phyloP scores from a whole-genome alignment of 2,113 vertebrate species.

The Polypterus senegalus region DNA sequence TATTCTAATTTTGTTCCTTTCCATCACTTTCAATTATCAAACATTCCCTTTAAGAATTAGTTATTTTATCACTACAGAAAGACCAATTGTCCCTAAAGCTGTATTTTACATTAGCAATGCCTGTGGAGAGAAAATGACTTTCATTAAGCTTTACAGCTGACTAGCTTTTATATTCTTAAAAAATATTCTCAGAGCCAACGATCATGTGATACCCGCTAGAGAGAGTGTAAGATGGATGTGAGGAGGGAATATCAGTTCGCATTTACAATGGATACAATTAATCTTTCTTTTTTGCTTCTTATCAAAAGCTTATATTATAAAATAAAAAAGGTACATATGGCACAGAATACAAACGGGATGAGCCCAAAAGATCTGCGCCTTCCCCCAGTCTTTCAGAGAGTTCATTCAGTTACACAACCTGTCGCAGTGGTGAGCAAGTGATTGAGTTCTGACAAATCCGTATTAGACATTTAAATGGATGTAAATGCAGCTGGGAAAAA shows the following conservation, averaged over 20 bases:
- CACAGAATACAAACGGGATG: conserved; percentile 11
- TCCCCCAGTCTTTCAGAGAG: neutral
- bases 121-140: conserved; percentile 61
- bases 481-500: conserved; percentile 18
- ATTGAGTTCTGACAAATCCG: conserved; percentile 22
- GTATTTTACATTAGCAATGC: conserved; percentile 55
- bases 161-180: conserved; percentile 56
- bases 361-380: conserved; percentile 11
- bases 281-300: conserved; percentile 48
- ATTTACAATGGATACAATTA: conserved; percentile 50
- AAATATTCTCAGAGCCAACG: conserved; percentile 37
- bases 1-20: conserved; percentile 63
- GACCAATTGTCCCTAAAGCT: conserved; percentile 67
- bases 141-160: conserved; percentile 69
- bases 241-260: conserved; percentile 44
- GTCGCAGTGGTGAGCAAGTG: conserved; percentile 13
- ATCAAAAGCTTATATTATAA: conserved; percentile 42
- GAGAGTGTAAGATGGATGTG: conserved; percentile 41
- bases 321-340: conserved; percentile 11
- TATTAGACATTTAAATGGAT: conserved; percentile 20
- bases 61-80: conserved; percentile 60
- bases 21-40: conserved; percentile 72
- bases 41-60: conserved; percentile 60
- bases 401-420: conserved; percentile 5
- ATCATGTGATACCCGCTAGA: conserved; percentile 26